Base-by-base conservation (phyloP, 1,140 invertebrate species). In the Heliconius himera region DNA sequence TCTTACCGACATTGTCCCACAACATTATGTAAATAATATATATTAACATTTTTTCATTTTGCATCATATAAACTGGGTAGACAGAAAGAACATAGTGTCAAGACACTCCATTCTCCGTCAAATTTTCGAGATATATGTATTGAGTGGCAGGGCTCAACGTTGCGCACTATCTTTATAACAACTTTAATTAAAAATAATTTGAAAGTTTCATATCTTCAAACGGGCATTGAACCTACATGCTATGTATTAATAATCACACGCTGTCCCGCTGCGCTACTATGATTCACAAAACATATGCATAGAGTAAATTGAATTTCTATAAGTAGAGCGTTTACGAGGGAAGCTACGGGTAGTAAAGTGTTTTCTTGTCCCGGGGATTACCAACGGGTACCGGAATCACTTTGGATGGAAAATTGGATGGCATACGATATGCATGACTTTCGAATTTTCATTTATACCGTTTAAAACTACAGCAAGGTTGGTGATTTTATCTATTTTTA, bases 351-450 rank as follows among this genome's bases (percentile, higher is more conserved):
- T 56, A 66, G 60, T 66, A 66, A 66, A 66, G 60, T 66, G 60
- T 66, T 66, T 66, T 66, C 60, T 66, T 66, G 60, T 66, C 60
- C 11, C 1, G 26, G 22, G 60, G 60, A 66, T 66, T 66, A 66
- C 60, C 60, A 22, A 26, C 60, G 60, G 60, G 60, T 66, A 66
- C 60, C 60, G 60, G 60, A 66, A 66, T 66, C 60, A 66, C 60
- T 66, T 66, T 66, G 13, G 60, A 66, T 29, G 26, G 60, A 29
- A 66, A 29, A 66, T 66, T 66, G 60, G 60, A 66, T 66, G 60
- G 60, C 60, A 66, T 66, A 66, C 60, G 22, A 29, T 26, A 66
- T 66, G 60, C 60, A 66, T 66, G 60, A 66, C 60, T 66, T 66
- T 66, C 26, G 60, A 29, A 66, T 66, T 66, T 66, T 29, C 26